These are phyloP conservation scores for Craterocephalus amniculus DNA, from an alignment of 2,797 vertebrate genomes.

Conservation along the genomic window DNA sequence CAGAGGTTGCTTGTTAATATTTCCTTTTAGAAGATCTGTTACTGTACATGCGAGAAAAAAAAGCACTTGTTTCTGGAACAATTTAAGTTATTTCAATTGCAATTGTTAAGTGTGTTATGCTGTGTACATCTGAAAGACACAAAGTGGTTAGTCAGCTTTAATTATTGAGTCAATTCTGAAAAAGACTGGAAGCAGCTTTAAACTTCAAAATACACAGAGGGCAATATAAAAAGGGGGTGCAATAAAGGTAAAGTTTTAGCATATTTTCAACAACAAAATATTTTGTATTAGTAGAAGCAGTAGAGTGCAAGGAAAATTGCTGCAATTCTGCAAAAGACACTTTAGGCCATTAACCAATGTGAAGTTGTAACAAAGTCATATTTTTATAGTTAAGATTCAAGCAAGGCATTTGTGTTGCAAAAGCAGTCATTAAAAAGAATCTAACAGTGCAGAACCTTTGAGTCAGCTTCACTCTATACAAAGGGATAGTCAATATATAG, in stretches of 20 bases:
- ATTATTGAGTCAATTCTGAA: conserved; percentile 6
- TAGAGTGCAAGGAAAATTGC: conserved; percentile 42
- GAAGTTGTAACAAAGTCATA: not conserved
- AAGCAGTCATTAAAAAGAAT: conserved; percentile 42
- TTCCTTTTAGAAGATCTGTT: conserved; percentile 35
- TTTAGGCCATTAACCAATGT: conserved; percentile 22
- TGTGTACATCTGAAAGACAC: conserved; percentile 30
- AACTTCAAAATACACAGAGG: conserved; percentile 4
- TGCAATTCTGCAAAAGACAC: conserved; percentile 29
- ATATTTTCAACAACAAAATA: conserved; percentile 9
- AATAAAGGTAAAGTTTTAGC: conserved; percentile 10
- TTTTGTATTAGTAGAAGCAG: conserved; percentile 81
- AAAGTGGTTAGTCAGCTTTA: conserved; percentile 48
- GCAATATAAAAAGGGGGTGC: conserved; percentile 19
- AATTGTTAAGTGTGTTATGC: conserved; percentile 28
- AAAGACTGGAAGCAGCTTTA: conserved; percentile 4
- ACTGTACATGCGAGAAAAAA: conserved; percentile 54
- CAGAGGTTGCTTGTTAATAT: conserved; percentile 35
- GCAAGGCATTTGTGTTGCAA: conserved; percentile 59
- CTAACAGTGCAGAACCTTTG: conserved; percentile 26
- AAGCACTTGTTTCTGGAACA: conserved; percentile 4
- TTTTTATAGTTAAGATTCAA: conserved; percentile 57
- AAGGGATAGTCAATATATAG: conserved; percentile 58
- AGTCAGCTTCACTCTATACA: conserved; percentile 40
- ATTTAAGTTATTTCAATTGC: conserved; percentile 2